Evolutionary conservation across 2,888 invertebrate genomes (phyloP), one percentile per base, ranked within the genome.

Genomic region (Eupithecia insigniata): DNA sequence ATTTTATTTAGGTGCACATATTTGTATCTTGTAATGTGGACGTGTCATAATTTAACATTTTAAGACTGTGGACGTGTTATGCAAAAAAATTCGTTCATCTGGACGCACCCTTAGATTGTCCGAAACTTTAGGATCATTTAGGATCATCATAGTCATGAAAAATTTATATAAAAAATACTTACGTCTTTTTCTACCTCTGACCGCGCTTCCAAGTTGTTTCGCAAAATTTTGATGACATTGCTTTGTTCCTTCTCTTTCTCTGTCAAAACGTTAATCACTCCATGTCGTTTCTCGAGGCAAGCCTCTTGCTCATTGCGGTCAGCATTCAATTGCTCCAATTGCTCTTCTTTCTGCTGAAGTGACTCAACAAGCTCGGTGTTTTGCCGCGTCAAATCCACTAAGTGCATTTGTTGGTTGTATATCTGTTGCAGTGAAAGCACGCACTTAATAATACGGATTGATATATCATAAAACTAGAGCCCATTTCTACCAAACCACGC

Each of bases 241-340:
- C 80, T 79, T 72, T 92, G 91, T 79, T 93, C 91, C 74, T 89
- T 88, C 76, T 91, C 89, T 73, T 91, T 92, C 36, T 85, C 84
- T n/a, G 88, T 83, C 28, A 92, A 75, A 76, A 86, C 87, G 76
- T 90, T 88, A 51, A 93, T 86, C 2, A 89, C 65, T 32, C 72
- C 81, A 32, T 90, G 87, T 72, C 85, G 87, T 78, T 91, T 84
- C 67, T 89, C 81, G 70, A 92, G 72, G 30, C 83, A 60, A 22
- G 81, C 77, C 70, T 87, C 87, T 74, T 88, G 87, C 71, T 87
- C 83, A 12, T 82, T 71, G 26, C 89, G 70, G 5, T 75, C 83
- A 51, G 86, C 81, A 10, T 82, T 62, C 7, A 85, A 81, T 14
- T 83, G 80, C 18, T 88, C 85, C 66, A 91, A 69, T 72, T 89